These are phyloP conservation scores for Ctenicera cuprea DNA, from an alignment of 2,888 invertebrate genomes.

Conservation along the genomic window DNA sequence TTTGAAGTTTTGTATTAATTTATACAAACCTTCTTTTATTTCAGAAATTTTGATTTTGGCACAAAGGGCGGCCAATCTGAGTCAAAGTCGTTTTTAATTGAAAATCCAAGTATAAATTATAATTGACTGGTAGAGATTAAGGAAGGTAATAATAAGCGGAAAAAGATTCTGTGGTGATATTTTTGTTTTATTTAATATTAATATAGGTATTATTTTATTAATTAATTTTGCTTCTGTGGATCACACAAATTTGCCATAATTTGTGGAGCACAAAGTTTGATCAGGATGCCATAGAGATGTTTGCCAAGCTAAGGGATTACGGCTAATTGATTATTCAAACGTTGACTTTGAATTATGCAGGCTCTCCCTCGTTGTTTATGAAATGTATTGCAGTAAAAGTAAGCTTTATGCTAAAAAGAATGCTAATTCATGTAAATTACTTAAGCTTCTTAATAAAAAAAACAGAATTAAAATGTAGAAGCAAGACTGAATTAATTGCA, in stretches of 20 bases:
- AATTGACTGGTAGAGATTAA: too few species aligned
- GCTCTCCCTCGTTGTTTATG: background rate
- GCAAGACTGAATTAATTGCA: too few species aligned
- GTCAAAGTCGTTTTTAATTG: too few species aligned
- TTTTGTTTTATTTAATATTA: too few species aligned
- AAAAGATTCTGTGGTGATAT: too few species aligned
- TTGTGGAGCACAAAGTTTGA: background rate
- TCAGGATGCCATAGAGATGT: slow-evolving; percentile 11
- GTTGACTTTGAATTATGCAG: slow-evolving; percentile 26
- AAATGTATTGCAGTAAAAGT: slow-evolving; percentile 1
- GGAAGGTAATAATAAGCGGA: too few species aligned
- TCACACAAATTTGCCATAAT: background rate
- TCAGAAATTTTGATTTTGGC: too few species aligned
- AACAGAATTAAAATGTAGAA: too few species aligned
- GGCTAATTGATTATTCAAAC: slow-evolving; percentile 26
- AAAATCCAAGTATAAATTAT: too few species aligned
- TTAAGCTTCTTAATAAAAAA: background rate
- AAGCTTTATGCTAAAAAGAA: slow-evolving; percentile 13
- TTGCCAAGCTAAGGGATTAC: background rate
- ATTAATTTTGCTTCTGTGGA: background rate
- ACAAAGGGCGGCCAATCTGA: too few species aligned
- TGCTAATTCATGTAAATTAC: slow-evolving; percentile 19
- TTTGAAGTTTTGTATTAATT: too few species aligned
- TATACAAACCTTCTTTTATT: too few species aligned
- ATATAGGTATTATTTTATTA: background rate